phyloP scores from a whole-genome alignment of 2,888 invertebrate genomes.

The Autographa pulchrina region DNA sequence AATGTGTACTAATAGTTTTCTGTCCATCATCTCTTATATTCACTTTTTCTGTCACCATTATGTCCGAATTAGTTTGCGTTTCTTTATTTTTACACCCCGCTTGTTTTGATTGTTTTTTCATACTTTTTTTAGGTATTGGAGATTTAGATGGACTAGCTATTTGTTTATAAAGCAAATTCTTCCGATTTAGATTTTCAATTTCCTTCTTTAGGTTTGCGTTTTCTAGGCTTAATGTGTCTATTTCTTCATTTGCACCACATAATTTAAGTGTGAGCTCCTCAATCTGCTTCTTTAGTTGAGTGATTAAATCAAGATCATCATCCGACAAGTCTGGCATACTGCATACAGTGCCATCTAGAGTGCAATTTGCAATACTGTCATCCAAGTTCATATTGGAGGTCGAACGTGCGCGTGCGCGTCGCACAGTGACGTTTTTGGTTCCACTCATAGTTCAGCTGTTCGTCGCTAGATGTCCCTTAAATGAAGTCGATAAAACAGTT shows the following conservation, averaged over 20 bases:
- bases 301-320: background rate
- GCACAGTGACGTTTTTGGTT: no score
- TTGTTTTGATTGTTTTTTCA: background rate
- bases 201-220: conserved; percentile 9
- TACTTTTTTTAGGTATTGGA: conserved; percentile 3
- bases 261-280: conserved; percentile 1
- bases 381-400: no score
- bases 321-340: no score
- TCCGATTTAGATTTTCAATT: conserved; percentile 6
- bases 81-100: conserved; percentile 4
- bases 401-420: no score
- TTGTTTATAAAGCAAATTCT: background rate
- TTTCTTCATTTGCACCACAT: conserved; percentile 6
- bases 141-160: conserved; percentile 7
- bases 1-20: conserved; percentile 4
- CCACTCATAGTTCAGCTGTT: no score
- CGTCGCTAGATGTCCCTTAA: no score
- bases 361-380: no score
- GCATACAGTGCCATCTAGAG: no score
- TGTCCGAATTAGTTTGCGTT: conserved; percentile 6
- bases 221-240: conserved; percentile 6
- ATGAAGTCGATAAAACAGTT: no score
- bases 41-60: conserved; percentile 2
- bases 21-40: conserved; percentile 2
- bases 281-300: conserved; percentile 7